Evolutionary conservation across 2,888 invertebrate species (phyloP), one percentile per base, ranked within the genome.

Genomic region (Orchesellides sinensis): DNA sequence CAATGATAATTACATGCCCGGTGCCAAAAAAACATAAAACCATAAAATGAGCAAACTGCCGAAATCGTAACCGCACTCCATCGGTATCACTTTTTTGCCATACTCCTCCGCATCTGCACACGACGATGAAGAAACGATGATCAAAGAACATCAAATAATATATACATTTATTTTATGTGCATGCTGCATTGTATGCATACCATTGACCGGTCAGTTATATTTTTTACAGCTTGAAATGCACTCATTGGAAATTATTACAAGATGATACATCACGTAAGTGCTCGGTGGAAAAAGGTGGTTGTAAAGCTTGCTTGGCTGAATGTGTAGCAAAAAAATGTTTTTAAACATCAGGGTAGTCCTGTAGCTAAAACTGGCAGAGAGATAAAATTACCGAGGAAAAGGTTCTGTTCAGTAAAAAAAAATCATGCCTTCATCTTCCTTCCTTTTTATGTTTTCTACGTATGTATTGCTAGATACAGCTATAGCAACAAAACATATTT

Each of bases 131-230:
- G 47, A 47, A 47, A 47, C 17, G 25, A 59, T 29, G 59, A 12
- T 27, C 14, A 27, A 56, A n/a, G n/a, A n/a, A n/a, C 56, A 27
- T 56, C 4, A 59, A 59, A 59, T 23, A 59, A n/a, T 21, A 3
- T 19, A 29, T 32, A 29, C 59, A 2, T 72, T 45, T n/a, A 70
- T 12, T 27, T 35, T n/a, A n/a, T 35, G 21, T 40, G 65, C 45
- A 23, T 40, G 5, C 21, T 70, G 73, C 35, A 32, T 54, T 63
- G 32, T 66, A 66, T 45, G 72, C 56, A 70, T 73, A 80, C 75
- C 75, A 81, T 75, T 80, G 75, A 75, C 75, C 80, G 84, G 84
- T 84, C 84, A 84, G 84, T 84, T 84, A 84, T 80, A 84, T 80
- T 80, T n/a, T n/a, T 80, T 80, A 80, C 80, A 80, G 80, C 59